Evolutionary conservation across 2,113 vertebrate species (phyloP).

Genomic region (Otis tarda): DNA sequence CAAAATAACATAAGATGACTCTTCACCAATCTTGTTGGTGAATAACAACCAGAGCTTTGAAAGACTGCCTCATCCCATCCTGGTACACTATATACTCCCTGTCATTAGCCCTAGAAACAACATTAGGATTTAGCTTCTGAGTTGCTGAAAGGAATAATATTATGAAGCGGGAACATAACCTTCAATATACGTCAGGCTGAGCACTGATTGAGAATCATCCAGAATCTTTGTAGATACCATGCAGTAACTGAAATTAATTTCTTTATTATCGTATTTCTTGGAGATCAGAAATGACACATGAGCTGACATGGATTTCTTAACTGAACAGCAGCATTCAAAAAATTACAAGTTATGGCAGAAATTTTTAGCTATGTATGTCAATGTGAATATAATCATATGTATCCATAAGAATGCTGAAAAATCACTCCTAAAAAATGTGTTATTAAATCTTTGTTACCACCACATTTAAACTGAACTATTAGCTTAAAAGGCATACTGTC

Average conservation of each 20-base stretch:
- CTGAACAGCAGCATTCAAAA: neutral
- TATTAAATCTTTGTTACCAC: neutral
- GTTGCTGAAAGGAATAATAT: neutral
- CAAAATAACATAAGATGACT: neutral
- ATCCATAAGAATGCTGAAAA: neutral
- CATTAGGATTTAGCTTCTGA: neutral
- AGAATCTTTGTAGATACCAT: neutral
- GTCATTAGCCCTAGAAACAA: neutral
- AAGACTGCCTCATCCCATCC: neutral
- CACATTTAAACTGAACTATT: neutral
- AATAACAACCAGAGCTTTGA: neutral
- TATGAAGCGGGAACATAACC: neutral
- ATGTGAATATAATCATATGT: neutral
- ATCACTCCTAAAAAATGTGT: neutral
- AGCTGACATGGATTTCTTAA: neutral
- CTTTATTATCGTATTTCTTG: neutral
- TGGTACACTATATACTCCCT: accelerated
- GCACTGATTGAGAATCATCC: neutral
- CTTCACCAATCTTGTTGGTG: neutral
- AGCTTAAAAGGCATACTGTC: neutral
- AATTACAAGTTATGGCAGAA: neutral
- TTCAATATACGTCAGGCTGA: neutral
- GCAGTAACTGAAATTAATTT: neutral
- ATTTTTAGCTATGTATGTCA: neutral
- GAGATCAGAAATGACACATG: neutral